Base-by-base conservation (phyloP, 2,888 invertebrate genomes). In the Rhodophaea formosa region DNA sequence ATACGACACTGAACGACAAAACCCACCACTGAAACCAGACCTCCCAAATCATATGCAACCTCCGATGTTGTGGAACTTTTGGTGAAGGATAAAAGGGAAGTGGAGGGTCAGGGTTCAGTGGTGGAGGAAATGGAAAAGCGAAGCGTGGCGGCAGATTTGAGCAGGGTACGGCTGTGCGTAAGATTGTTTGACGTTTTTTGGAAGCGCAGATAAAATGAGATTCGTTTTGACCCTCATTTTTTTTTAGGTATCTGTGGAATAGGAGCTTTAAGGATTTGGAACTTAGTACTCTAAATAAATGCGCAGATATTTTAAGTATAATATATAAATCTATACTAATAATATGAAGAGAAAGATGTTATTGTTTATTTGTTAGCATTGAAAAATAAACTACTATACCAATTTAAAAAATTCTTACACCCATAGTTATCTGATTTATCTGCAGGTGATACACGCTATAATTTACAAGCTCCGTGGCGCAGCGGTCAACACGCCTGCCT, bases 151-250 rank as follows among this genome's bases (percentile, higher is more conserved):
- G 75, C 78, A 79, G 82, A 77, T 82, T 78, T 79, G 82, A 84
- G 82, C 79, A 69, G 80, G 80, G 80, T 80, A 65, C 69, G 71
- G 80, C 81, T 81, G 62, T 62, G 58, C 66, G 71, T 82, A 86
- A 88, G 86, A 85, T 81, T 82, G 78, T 81, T 68, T 75, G 78
- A 79, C 82, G 68, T 78, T 81, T 82, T 73, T 82, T 77, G 71
- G 71, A 62, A 62, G 57, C 61, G 57, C 68, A 69, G 79, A 82
- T 83, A 78, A 72, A 69, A 57, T 61, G 53, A 59, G 58, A 56
- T 57, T 53, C 63, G 52, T 54, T 61, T 61, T 60, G 62, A 56
- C 44, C 47, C 43, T 52, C 32, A 46, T 35, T 56, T 58, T 30
- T 56, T 56, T 57, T 62, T 54, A 55, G 35, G 39, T 46, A 14